A percentile compares a stretch with the other conserved stretches of the same genome.
phyloP scores from a whole-genome alignment of 2,888 invertebrate genomes.

The Platynereis dumerilii region DNA sequence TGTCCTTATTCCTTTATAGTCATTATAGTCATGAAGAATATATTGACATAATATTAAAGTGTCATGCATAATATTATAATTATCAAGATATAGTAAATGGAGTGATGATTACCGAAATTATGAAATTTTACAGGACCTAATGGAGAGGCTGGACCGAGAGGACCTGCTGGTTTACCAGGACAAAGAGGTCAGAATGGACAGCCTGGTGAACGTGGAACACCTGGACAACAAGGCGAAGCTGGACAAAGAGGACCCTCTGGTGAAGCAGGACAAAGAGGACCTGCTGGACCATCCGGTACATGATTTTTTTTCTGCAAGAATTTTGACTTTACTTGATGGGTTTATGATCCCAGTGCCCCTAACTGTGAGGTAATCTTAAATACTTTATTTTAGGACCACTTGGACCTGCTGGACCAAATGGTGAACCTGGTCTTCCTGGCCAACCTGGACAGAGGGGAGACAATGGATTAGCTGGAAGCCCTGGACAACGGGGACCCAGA shows the following conservation, averaged over 20 bases:
- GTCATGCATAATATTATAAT: no score
- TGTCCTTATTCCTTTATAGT: slow-evolving; percentile 30
- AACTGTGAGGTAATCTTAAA: no score
- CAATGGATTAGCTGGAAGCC: slow-evolving; percentile 14
- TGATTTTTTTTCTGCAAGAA: no score
- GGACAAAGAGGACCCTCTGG: slow-evolving; percentile 25
- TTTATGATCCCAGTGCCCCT: no score
- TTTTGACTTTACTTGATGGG: no score
- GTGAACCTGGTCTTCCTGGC: slow-evolving; percentile 39
- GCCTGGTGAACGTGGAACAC: slow-evolving; percentile 23
- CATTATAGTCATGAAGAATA: neutral
- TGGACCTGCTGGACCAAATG: slow-evolving; percentile 66
- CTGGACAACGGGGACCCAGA: slow-evolving; percentile 30
- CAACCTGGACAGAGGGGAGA: slow-evolving; percentile 19
- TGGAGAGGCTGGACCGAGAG: slow-evolving; percentile 27
- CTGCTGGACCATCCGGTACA: slow-evolving; percentile 56
- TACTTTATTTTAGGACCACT: slow-evolving; percentile 52
- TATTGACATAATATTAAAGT: no score
- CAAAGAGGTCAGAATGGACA: slow-evolving; percentile 18
- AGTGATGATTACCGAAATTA: neutral
- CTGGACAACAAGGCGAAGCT: slow-evolving; percentile 22
- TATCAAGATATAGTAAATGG: no score
- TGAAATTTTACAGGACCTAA: slow-evolving; percentile 34
- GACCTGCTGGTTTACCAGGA: slow-evolving; percentile 20
- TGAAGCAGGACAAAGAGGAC: slow-evolving; percentile 64